Base-by-base conservation (phyloP, 37 sponge, comb jelly and placozoan genomes). In the Agelas oroides region DNA sequence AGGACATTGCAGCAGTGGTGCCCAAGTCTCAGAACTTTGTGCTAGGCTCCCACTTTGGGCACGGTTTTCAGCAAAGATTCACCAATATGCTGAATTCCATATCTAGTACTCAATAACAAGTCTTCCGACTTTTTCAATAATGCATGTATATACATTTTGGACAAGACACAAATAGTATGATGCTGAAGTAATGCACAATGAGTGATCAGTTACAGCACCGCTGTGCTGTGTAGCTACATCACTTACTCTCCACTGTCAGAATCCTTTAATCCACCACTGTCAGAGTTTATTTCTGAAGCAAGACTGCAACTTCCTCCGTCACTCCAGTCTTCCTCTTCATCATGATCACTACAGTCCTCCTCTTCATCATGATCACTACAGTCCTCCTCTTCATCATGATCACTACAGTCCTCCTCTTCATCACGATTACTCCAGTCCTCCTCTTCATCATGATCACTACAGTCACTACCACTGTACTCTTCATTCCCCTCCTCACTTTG, bases 31-130 rank as follows among this genome's bases (percentile, higher is more conserved):
- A 59, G 15, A 78, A 36, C 65, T 37, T 82, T 19, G 21, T 35
- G 15, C 28, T 82, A 15, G 63, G 34, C 41, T 57, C 62, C 1
- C 30, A 71, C 25, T 33, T 36, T 56, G 82, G 82, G 54, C 71
- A 57, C 3, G 21, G n/a, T 16, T 71, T 82, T 58, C 46, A 61
- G 20, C 72, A 71, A 59, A 41, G 53, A 53, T 82, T 82, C 46
- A 68, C 39, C 0, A 71, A 59, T 36, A 39, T 82, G 8, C 72
- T 82, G 5, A 34, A 24, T 3, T 58, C 58, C 6, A 2, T 75
- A 33, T 23, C 58, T 1, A 40, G 27, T 19, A 73, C 28, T 46
- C 46, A 46, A 3, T 46, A 8, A 46, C 46, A 12, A 12, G 46
- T 46, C 46, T 46, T 46, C 46, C 8, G 46, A 46, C 8, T 46